Evolutionary conservation across 2,797 vertebrate species (phyloP), one percentile per base, ranked within the genome.

Genomic region (Gephyroberyx darwinii): DNA sequence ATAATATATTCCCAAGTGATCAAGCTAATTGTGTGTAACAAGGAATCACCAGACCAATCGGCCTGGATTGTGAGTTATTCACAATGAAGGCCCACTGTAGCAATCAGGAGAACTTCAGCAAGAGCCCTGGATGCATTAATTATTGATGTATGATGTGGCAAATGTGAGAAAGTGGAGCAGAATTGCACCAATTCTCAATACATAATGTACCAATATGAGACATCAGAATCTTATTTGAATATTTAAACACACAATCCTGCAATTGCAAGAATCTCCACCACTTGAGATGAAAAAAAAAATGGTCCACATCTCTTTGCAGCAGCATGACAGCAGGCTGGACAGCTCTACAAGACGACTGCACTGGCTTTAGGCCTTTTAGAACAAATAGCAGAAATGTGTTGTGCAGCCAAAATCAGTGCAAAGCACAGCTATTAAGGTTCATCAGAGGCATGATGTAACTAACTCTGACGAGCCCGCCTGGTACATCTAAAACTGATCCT

Each of bases 281-380:
- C 72, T 58, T 56, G 69, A 60, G 50, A 60, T 41, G 14, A 78
- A 26, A 26, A 26, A 26, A 26, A 26, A 37, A 75, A 81, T 74
- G 84, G 62, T 84, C 77, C 74, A 78, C 71, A 69, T 78, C 78
- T 75, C 77, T 85, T 65, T 74, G 81, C 76, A 70, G 79, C 71
- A 69, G 71, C 56, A 54, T 39, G 71, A 64, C 85, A 79, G 79
- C 76, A 57, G 74, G 66, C 69, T 72, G 83, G 71, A 68, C 79
- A 53, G 72, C 70, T 71, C 77, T 67, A 59, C 73, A 76, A 78
- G 81, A 64, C 82, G 80, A 84, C 89, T 78, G 90, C 90, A 87
- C 84, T 86, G 86, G 80, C 73, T 73, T 77, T 4, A 39, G 88
- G 90, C 89, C 88, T 84, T 75, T 58, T 71, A 82, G 77, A 82